Evolutionary conservation across 2,888 invertebrate genomes (phyloP), one percentile per base, ranked within the genome.

Genomic region (Cephus nigrinus): DNA sequence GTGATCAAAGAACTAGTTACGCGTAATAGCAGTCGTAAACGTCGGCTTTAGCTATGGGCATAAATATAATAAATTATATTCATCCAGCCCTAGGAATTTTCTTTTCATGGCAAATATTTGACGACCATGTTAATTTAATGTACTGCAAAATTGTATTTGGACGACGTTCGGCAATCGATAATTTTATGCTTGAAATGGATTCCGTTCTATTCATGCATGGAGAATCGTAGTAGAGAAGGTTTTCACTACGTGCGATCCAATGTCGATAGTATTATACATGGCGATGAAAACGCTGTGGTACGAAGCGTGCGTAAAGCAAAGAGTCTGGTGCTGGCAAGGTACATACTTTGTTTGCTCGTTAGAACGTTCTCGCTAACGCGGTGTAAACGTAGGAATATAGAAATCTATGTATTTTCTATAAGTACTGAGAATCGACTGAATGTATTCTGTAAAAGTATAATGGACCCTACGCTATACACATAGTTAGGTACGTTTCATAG

Each of bases 301-400:
- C 55, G 23, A 23, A 55, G 23, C 55, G 55, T 55, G 55, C 55
- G 55, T 55, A 55, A 55, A 55, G 55, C 55, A 55, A 55, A 55
- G 55, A 55, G 55, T 55, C 15, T 55, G 23, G 23, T 55, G 55
- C 55, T 55, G 55, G 55, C 23, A 23, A 72, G 68, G 78, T 76
- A 75, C 69, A 76, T 80, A 81, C 73, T 68, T 73, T 71, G 76
- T 79, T 76, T 15, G 76, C 78, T 80, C 68, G 80, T 85, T 85
- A 85, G 85, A 82, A 78, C n/a, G 33, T 31, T 36, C 75, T 23
- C 73, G 86, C 80, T 85, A 85, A 85, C 75, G 68, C 72, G 74
- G 77, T 77, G 80, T 77, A 77, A 85, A 84, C 81, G 76, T 80
- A 80, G 77, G 80, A 81, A 79, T 77, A 80, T 73, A 82, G 83